Percentiles rank a stretch among this genome's conserved stretches.
phyloP scores from a whole-genome alignment of 2,113 vertebrate genomes.

The Felis catus region F.catus_Fca126_mat1.0 CM031414.1:138727501-138728000 shows the following conservation, averaged over 20 bases:
- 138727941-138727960: neutral
- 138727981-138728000: neutral
- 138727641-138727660: rapidly evolving
- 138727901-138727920: neutral
- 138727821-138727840: neutral
- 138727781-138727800: too few relatives aligned
- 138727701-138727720: neutral
- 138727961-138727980: neutral
- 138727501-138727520: neutral
- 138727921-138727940: neutral
- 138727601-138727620: neutral
- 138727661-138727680: neutral
- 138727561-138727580: neutral
- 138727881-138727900: neutral
- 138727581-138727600: neutral
- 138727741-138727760: too few relatives aligned
- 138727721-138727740: too few relatives aligned
- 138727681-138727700: neutral
- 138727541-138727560: neutral
- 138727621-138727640: neutral
- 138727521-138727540: neutral
- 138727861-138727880: neutral
- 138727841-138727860: neutral
- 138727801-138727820: neutral
- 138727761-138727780: rapidly evolving